These are phyloP conservation scores for Silurus asotus DNA, from an alignment of 2,113 vertebrate genomes.

Conservation along the genomic window DNA sequence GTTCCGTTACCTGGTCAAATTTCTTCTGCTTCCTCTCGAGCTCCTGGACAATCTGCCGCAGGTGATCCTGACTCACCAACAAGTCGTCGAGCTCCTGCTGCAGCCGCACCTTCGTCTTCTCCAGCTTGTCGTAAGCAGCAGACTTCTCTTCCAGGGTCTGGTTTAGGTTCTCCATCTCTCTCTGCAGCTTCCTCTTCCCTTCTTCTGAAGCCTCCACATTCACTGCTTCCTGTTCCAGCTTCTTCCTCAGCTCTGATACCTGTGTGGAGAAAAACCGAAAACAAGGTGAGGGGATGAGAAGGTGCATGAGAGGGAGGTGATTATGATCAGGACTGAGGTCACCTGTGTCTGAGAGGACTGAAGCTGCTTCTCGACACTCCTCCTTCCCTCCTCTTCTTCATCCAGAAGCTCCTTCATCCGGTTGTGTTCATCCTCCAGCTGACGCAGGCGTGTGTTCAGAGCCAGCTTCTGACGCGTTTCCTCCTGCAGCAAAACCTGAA, in stretches of 20 bases:
- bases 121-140: constrained; percentile 87
- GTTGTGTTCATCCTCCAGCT: constrained; percentile 90
- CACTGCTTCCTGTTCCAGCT: constrained; percentile 81
- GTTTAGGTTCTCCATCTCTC: constrained; percentile 81
- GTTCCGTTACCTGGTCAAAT: constrained; percentile 88
- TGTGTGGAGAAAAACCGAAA: constrained; percentile 48
- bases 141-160: constrained; percentile 87
- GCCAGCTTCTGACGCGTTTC: constrained; percentile 93
- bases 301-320: not conserved
- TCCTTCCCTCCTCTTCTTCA: constrained; percentile 91
- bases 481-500: constrained; percentile 88
- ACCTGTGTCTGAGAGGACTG: constrained; percentile 87
- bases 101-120: constrained; percentile 92
- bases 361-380: constrained; percentile 87
- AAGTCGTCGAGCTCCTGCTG: constrained; percentile 96
- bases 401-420: constrained; percentile 86
- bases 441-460: constrained; percentile 83
- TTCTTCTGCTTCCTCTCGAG: constrained; percentile 98
- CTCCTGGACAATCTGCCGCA: constrained; percentile 86
- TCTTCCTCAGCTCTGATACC: constrained; percentile 89
- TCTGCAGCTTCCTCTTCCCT: constrained; percentile 82
- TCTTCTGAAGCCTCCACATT: constrained; percentile 84
- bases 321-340: not conserved
- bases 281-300: not conserved
- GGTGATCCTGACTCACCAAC: constrained; percentile 86